These are phyloP conservation scores for Chironomus riparius DNA, from an alignment of 2,888 invertebrate species.

Conservation along the genomic window DNA sequence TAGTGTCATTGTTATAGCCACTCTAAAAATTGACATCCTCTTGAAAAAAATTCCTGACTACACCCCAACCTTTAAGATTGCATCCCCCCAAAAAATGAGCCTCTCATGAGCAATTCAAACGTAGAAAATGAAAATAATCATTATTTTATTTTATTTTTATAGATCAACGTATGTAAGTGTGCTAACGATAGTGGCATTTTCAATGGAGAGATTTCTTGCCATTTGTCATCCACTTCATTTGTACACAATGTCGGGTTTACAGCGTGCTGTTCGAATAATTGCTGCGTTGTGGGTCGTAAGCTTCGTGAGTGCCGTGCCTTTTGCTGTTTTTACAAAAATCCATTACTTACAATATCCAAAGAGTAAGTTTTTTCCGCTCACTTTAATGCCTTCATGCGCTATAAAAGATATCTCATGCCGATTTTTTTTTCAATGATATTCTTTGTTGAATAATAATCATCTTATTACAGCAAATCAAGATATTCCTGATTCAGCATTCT, in stretches of 20 bases:
- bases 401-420: neutral
- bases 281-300: conserved; percentile 67
- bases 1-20: no score
- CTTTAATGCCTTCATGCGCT: neutral
- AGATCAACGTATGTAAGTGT: conserved; percentile 87
- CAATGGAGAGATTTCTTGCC: conserved; percentile 81
- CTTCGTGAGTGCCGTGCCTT: conserved; percentile 65
- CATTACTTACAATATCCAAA: conserved; percentile 66
- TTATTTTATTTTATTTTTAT: conserved; percentile 33
- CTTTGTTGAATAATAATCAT: conserved; percentile 4
- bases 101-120: no score
- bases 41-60: no score
- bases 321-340: conserved; percentile 64
- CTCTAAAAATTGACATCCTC: no score
- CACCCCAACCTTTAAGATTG: no score
- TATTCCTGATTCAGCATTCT: conserved; percentile 70
- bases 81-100: no score
- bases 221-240: conserved; percentile 81
- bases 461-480: conserved; percentile 37
- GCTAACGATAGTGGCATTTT: conserved; percentile 84
- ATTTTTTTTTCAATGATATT: neutral
- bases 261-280: conserved; percentile 72
- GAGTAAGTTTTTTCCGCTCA: conserved; percentile 43
- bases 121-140: no score
- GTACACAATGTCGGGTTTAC: conserved; percentile 73